Base-by-base conservation (phyloP, 2,797 vertebrate species). In the Chelmon rostratus region DNA sequence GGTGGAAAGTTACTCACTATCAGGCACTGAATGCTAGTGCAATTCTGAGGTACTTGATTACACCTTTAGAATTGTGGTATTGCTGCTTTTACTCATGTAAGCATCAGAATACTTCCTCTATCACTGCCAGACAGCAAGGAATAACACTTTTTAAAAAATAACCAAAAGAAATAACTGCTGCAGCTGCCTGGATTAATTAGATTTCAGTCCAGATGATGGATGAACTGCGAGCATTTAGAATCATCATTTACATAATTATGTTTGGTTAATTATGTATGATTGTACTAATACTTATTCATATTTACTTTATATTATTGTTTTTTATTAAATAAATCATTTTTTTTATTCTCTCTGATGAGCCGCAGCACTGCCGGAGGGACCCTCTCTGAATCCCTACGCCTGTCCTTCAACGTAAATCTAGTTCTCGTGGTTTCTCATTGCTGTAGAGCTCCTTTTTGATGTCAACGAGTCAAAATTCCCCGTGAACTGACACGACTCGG, bases 361-460 rank as follows among this genome's bases (percentile, higher is more conserved):
- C 68, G 49, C 42, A 73, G 58, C 69, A 63, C 79, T 62, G n/a
- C 57, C 37, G 13, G 0, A 47, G 61, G 21, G 46, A 15, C 35
- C 18, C 8, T 66, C 6, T 89, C 86, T 82, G 84, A 86, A 95
- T 91, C 90, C 82, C 68, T 96, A 88, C 95, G 96, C 94, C 86
- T 79, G 89, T 84, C 58, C 82, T 90, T 93, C 94, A 94, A 94
- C 76, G 58, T 40, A 63, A 73, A 94, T 92, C 0, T 93, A 94
- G 94, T 90, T 50, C 91, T 50, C 2, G 5, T 37, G 8, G 42
- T 65, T 63, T n/a, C 9, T 13, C 33, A 6, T 35, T 11, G 0
- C 5, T 79, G 62, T 1, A 2, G 0, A 1, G 7, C 11, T 38
- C 1, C 0, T 4, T 12, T 37, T 54, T 9, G 6, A 3, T 1